Evolutionary conservation across 1,140 invertebrate genomes (phyloP), one percentile per base, ranked within the genome.

Genomic region (Magallana gigas): DNA sequence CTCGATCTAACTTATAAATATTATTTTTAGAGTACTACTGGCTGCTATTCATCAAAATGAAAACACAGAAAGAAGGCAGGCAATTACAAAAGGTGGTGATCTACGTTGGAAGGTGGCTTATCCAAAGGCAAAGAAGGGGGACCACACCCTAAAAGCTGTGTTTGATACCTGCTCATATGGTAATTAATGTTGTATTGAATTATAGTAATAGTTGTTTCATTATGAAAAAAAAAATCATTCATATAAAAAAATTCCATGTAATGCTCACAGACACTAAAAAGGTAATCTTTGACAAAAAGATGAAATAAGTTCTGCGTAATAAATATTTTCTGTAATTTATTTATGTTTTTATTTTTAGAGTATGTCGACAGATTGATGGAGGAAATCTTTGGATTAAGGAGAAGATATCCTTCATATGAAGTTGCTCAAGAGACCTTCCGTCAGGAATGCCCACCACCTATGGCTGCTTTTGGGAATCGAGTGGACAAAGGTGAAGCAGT

Each of bases 41-140:
- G 81, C 81, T 36, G 81, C 81, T 16, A 36, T 56, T 48, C 81
- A 83, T 58, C n/a, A 57, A n/a, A 83, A 83, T 83, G 18, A 83
- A 83, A 83, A 83, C 81, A 57, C 36, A 0, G 8, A 58, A 58
- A n/a, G 81, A 29, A 12, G n/a, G 12, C 36, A 58, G 36, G 81
- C 81, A 1, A 12, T 58, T n/a, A 83, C n/a, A 8, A 83, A 57
- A 48, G 57, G 56, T 48, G 36, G 81, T n/a, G n/a, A 36, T 36
- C 36, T n/a, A 3, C 18, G 36, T 12, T 83, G n/a, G n/a, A 83
- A 57, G 12, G 16, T 83, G n/a, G n/a, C 81, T 58, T 83, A 57
- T 8, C 81, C 81, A 83, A 83, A 83, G 56, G 36, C 36, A 83
- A 83, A 83, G 81, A 83, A 83, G 18, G 81, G 81, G 11, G 81